Evolutionary conservation across 2,888 invertebrate genomes (phyloP).

Genomic region (Macrosiphum euphorbiae): DNA sequence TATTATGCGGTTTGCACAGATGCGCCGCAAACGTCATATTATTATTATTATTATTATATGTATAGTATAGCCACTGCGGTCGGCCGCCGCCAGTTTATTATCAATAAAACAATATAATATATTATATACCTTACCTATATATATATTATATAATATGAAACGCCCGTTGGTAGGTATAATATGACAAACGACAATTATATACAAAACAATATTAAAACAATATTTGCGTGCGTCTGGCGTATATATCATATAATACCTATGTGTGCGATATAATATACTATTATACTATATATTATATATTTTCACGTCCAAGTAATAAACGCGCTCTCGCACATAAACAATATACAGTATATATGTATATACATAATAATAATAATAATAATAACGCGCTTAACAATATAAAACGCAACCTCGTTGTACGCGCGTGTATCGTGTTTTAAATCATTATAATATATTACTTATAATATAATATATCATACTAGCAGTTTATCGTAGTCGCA

Average conservation of each 20-base stretch:
- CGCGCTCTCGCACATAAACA: neutral
- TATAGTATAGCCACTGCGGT: neutral
- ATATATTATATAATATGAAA: neutral
- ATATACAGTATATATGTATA: neutral
- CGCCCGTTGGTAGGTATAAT: neutral
- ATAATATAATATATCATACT: neutral
- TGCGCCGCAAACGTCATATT: neutral
- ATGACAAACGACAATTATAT: conserved; percentile 3
- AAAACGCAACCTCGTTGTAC: neutral
- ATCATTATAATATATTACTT: conserved; percentile 7
- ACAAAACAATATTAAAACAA: conserved; percentile 11
- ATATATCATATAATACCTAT: neutral
- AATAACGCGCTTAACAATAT: neutral
- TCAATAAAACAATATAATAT: conserved; percentile 5
- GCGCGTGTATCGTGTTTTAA: neutral
- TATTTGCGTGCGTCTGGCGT: conserved; percentile 3
- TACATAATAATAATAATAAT: no score
- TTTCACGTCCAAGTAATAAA: neutral
- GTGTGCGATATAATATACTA: neutral
- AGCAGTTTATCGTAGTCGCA: neutral
- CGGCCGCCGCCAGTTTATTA: neutral
- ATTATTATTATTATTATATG: no score
- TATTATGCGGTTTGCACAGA: conserved; percentile 6
- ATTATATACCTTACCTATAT: neutral
- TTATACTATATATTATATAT: neutral